phyloP scores from a whole-genome alignment of 2,888 invertebrate genomes.

The Drosophila pseudotakahashii region DNA sequence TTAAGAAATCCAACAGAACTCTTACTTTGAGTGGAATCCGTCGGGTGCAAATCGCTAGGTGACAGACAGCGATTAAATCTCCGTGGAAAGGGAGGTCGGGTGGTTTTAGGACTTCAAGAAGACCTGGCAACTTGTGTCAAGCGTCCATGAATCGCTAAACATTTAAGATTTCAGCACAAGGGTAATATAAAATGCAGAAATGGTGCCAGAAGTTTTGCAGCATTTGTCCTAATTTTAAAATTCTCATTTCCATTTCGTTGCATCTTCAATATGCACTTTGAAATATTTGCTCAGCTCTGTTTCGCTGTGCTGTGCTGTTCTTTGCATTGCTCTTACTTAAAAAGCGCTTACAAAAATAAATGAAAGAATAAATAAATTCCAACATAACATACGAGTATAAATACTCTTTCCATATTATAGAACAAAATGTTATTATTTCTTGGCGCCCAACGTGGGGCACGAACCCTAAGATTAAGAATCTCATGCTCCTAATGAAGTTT shows the following conservation, averaged over 20 bases:
- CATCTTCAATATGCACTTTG: conserved; percentile 38
- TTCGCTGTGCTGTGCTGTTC: conserved; percentile 1
- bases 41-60: conserved; percentile 6
- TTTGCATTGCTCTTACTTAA: conserved; percentile 16
- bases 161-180: conserved; percentile 33
- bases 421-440: neutral
- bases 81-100: conserved; percentile 3
- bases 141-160: conserved; percentile 52
- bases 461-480: too few species aligned
- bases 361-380: neutral
- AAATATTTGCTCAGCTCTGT: conserved; percentile 29
- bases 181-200: neutral
- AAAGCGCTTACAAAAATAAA: neutral
- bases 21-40: conserved; percentile 8
- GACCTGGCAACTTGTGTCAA: conserved; percentile 21
- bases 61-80: conserved; percentile 34
- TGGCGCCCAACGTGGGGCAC: too few species aligned
- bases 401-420: neutral
- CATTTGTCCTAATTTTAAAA: conserved; percentile 48
- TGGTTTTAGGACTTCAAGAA: neutral
- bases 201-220: conserved; percentile 52
- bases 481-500: too few species aligned
- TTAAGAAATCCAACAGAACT: neutral
- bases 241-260: conserved; percentile 35
- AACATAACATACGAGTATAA: neutral